phyloP scores from a whole-genome alignment of 2,113 vertebrate genomes.

The Neolamprologus fasciatus region DNA sequence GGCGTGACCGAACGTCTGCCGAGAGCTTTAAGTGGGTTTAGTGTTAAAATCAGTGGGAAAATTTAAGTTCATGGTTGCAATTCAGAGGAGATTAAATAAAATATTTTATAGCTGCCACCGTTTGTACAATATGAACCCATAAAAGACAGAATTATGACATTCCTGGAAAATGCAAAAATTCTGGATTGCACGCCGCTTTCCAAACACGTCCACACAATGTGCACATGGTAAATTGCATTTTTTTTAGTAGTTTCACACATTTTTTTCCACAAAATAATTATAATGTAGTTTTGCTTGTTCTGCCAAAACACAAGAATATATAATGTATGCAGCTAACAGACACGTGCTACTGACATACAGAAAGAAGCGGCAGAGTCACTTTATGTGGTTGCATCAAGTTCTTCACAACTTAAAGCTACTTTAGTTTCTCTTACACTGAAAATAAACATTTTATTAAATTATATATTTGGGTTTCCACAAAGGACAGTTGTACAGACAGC shows the following conservation, averaged over 20 bases:
- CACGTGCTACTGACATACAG: neutral
- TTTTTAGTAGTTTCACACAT: neutral
- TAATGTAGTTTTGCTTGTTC: neutral
- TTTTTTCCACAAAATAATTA: neutral
- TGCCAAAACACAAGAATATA: neutral
- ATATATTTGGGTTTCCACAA: neutral
- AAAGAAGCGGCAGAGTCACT: neutral
- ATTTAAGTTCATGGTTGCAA: neutral
- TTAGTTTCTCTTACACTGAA: neutral
- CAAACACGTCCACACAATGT: neutral
- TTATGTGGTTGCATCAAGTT: neutral
- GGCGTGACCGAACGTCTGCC: neutral
- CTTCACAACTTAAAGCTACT: neutral
- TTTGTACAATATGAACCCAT: neutral
- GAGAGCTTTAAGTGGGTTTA: neutral
- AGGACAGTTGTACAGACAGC: neutral
- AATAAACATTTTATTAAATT: neutral
- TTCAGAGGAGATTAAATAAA: neutral
- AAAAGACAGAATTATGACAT: neutral
- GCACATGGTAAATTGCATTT: neutral
- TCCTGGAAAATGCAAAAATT: neutral
- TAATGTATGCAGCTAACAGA: neutral
- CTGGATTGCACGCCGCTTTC: rapidly evolving
- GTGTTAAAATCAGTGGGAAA: neutral
- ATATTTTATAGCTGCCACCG: neutral